Percentiles rank a stretch among this genome's conserved stretches.
phyloP scores from a whole-genome alignment of 2,113 vertebrate genomes.

The Pogonocichla stellata region DNA sequence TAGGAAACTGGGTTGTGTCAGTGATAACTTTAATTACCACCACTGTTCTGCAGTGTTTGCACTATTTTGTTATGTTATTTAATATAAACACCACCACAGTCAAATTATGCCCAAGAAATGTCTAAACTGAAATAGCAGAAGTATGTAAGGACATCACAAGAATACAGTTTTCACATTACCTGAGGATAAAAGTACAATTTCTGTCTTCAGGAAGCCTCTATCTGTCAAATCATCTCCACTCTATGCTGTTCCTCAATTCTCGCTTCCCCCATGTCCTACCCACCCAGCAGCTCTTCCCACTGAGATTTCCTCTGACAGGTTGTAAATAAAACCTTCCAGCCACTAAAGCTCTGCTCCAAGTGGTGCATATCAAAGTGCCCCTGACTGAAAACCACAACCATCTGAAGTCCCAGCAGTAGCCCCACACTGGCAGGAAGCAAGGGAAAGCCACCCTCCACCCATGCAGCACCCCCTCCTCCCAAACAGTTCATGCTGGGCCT shows the following conservation, averaged over 20 bases:
- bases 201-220: background rate
- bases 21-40: background rate
- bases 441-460: background rate
- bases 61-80: too few relatives aligned
- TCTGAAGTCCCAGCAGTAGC: background rate
- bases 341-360: background rate
- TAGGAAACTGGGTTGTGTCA: background rate
- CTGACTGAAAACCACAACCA: background rate
- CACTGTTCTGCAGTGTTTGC: background rate
- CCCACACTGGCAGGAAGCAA: background rate
- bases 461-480: background rate
- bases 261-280: background rate
- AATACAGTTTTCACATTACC: background rate
- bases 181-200: background rate
- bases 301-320: background rate
- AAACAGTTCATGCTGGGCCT: background rate
- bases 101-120: background rate
- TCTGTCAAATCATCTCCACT: background rate
- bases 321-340: slow-evolving; percentile 1
- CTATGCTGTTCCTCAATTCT: background rate
- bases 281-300: background rate
- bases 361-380: background rate
- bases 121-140: background rate
- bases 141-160: rapidly evolving
- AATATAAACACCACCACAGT: background rate